Conservation (phyloP, 2,888 invertebrate species). For the Yponomeuta malinellus region DNA sequence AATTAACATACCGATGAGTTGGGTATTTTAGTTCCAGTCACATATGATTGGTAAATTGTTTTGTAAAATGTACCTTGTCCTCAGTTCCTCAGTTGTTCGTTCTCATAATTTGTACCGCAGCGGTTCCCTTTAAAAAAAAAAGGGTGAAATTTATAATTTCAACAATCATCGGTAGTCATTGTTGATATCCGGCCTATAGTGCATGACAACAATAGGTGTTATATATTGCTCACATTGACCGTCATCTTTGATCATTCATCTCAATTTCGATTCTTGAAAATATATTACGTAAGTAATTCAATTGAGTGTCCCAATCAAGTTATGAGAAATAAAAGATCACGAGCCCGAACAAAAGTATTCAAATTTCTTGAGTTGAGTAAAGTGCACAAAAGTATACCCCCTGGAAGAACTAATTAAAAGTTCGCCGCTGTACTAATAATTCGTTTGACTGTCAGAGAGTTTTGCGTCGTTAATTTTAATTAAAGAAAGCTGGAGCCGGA, state of each 20-base stretch:
- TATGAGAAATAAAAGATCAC: conserved; percentile 10
- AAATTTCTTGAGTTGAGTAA: conserved; percentile 58
- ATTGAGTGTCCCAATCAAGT: not conserved
- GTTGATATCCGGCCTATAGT: conserved; percentile 10
- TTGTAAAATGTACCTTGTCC: conserved; percentile 35
- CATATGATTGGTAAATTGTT: conserved; percentile 36
- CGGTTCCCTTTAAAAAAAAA: not conserved
- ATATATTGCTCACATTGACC: not conserved
- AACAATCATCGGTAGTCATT: conserved; percentile 9
- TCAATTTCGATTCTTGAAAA: not conserved
- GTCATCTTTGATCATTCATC: conserved; percentile 8
- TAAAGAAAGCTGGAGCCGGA: conserved; percentile 69
- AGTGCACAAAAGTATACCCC: conserved; percentile 70
- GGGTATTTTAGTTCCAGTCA: conserved; percentile 33
- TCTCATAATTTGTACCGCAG: not conserved
- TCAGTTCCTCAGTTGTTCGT: not conserved
- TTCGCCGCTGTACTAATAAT: conserved; percentile 74
- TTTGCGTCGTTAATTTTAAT: conserved; percentile 76
- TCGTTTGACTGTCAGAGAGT: conserved; percentile 75
- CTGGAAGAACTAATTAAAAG: conserved; percentile 72
- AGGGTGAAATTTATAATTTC: conserved; percentile 12
- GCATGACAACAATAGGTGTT: not conserved
- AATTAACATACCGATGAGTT: conserved; percentile 7
- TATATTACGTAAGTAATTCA: not conserved
- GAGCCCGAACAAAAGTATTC: conserved; percentile 50